A percentile compares a stretch with the other conserved stretches of the same genome.
These are phyloP conservation scores for Ceratosolen solmsi DNA, from an alignment of 1,140 invertebrate species.

Conservation along the genomic window DNA sequence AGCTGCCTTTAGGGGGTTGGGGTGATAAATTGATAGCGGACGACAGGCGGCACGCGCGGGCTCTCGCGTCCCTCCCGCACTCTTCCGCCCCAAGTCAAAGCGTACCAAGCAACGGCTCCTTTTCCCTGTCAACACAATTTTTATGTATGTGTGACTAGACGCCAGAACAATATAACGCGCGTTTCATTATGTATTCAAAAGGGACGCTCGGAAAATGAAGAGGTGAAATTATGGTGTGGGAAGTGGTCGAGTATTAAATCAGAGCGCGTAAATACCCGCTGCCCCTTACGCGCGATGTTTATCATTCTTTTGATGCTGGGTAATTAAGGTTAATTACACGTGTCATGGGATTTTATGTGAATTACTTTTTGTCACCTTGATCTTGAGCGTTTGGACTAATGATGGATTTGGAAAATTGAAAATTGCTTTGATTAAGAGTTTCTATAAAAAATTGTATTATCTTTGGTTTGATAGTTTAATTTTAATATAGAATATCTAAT, in stretches of 20 bases:
- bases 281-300: not conserved
- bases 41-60: constrained; percentile 59
- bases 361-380: not conserved
- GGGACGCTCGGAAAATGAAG: constrained; percentile 19
- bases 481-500: too few species aligned
- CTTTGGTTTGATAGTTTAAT: too few species aligned
- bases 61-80: constrained; percentile 56
- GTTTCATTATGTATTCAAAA: constrained; percentile 40
- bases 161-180: not conserved
- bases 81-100: not conserved
- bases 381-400: not conserved
- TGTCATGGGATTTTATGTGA: constrained; percentile 13
- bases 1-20: constrained; percentile 49
- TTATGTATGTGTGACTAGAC: not conserved
- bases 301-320: constrained; percentile 36
- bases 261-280: not conserved
- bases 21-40: constrained; percentile 74
- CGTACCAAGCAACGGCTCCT: not conserved
- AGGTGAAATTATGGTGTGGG: not conserved
- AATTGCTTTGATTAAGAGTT: too few species aligned
- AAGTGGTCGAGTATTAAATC: constrained; percentile 35
- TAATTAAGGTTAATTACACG: constrained; percentile 45
- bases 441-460: too few species aligned
- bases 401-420: too few species aligned
- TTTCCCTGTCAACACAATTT: not conserved